Evolutionary conservation across 2,113 vertebrate species (phyloP), one percentile per base, ranked within the genome.

Genomic region (Podilymbus podiceps): DNA sequence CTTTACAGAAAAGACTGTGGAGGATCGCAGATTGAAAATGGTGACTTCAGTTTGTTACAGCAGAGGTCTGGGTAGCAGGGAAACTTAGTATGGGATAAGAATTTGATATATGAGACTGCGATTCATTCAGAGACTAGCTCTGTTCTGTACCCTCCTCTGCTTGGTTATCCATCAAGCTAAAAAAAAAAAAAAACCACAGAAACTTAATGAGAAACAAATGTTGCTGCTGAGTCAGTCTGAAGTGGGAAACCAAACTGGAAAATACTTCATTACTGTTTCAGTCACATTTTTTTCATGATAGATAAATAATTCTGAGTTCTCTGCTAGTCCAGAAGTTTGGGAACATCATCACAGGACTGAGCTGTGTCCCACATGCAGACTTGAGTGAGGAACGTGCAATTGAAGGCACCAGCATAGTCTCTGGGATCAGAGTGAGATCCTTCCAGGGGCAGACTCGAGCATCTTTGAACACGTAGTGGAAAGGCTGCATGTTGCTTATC

Each of bases 161-260:
- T 56, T 83, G n/a, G 69, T 82, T 94, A 76, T 81, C 56, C 80
- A 38, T 33, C 40, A 62, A 92, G 35, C 58, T 94, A 68, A 90
- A 64, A 68, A 90, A 87, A 87, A 58, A 56, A 92, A 84, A 14
- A 42, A 42, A 42, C 42, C 16, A 4, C 55, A 88, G 63, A 83
- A 96, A 81, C 59, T 35, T 94, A 73, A 96, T 68, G 75, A 93
- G 83, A 96, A 97, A 88, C 90, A 90, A 93, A 88, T 90, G 71
- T 72, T 88, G n/a, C 42, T 77, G 42, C 68, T 84, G 75, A 86
- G 55, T 80, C 88, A 50, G 21, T 63, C 47, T 88, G 85, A 23
- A 56, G 22, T 52, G 23, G 31, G 31, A 94, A 96, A 42, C 25
- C 63, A 86, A 44, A 94, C 66, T 88, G 35, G 46, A 80, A 95